These are phyloP conservation scores for Xenentodon cancila DNA, from an alignment of 2,797 vertebrate species.

Conservation along the genomic window DNA sequence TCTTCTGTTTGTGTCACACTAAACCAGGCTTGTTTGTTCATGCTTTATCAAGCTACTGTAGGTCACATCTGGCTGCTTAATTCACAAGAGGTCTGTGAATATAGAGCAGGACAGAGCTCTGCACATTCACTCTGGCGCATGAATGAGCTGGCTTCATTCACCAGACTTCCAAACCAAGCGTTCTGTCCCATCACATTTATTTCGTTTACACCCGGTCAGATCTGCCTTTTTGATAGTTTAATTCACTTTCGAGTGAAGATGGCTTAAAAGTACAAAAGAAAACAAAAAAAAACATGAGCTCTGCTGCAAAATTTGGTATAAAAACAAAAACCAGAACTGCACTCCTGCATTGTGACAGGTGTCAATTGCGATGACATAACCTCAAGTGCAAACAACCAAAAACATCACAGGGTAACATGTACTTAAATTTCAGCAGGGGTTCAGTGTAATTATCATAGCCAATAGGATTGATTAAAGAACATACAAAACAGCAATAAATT, in stretches of 20 bases:
- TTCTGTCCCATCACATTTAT: constrained; percentile 29
- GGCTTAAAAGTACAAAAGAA: not conserved
- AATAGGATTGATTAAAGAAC: not conserved
- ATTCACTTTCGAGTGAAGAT: constrained; percentile 6
- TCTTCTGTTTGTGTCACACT: constrained; percentile 17
- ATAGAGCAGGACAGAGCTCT: not conserved
- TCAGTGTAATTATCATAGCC: not conserved
- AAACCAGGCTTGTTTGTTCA: not conserved
- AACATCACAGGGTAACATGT: not conserved
- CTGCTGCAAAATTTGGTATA: constrained; percentile 7
- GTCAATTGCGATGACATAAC: constrained; percentile 9
- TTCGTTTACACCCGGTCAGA: constrained; percentile 37
- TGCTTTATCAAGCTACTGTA: constrained; percentile 7
- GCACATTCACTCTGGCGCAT: constrained; percentile 19
- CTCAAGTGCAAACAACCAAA: not conserved
- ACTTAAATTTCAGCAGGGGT: not conserved
- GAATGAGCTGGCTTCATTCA: constrained; percentile 20
- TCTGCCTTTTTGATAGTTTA: constrained; percentile 20
- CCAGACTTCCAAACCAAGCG: constrained; percentile 4
- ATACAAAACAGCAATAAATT: not conserved
- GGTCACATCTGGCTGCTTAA: constrained; percentile 5
- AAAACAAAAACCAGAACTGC: constrained; percentile 7
- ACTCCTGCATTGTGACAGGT: constrained; percentile 39
- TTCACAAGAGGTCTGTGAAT: constrained; percentile 7
- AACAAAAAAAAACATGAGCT: constrained; percentile 7